Conservation (phyloP, 2,113 vertebrate genomes). For the Haemorhous mexicanus region DNA sequence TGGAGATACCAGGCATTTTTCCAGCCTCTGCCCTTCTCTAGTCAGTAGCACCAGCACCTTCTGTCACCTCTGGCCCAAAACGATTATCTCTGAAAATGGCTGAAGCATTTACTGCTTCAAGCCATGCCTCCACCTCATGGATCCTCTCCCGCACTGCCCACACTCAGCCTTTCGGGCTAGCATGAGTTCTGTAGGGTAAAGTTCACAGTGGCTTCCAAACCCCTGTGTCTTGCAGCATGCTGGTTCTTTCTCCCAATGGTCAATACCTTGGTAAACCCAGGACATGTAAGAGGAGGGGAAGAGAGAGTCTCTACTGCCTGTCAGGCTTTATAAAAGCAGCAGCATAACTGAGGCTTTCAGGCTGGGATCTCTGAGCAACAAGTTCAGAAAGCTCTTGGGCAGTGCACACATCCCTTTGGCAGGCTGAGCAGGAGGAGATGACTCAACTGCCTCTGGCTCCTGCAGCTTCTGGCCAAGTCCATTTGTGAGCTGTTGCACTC, state of each 20-base stretch:
- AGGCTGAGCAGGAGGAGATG: slow-evolving; percentile 55
- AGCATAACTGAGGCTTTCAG: slow-evolving; percentile 48
- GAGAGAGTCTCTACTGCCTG: slow-evolving; percentile 2
- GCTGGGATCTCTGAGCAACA: neutral
- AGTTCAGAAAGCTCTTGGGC: slow-evolving; percentile 51
- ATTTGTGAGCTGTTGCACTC: slow-evolving; percentile 41
- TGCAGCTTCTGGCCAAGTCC: slow-evolving; percentile 74
- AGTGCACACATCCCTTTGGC: slow-evolving; percentile 59
- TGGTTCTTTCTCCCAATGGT: neutral
- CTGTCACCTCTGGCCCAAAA: neutral
- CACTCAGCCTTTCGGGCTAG: neutral
- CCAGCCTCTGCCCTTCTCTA: neutral
- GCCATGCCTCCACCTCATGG: neutral
- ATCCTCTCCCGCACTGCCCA: neutral
- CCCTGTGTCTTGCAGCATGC: neutral
- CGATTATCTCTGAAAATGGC: neutral
- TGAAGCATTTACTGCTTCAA: neutral
- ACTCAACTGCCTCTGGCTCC: slow-evolving; percentile 69
- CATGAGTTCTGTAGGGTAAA: neutral
- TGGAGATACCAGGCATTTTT: neutral
- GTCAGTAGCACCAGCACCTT: slow-evolving; percentile 1
- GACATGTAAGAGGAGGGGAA: slow-evolving; percentile 29
- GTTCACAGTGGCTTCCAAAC: neutral
- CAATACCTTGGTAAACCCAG: neutral
- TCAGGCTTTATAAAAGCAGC: slow-evolving; percentile 65